These are phyloP conservation scores for Amniataba percoides DNA, from an alignment of 2,797 vertebrate species.

Conservation along the genomic window DNA sequence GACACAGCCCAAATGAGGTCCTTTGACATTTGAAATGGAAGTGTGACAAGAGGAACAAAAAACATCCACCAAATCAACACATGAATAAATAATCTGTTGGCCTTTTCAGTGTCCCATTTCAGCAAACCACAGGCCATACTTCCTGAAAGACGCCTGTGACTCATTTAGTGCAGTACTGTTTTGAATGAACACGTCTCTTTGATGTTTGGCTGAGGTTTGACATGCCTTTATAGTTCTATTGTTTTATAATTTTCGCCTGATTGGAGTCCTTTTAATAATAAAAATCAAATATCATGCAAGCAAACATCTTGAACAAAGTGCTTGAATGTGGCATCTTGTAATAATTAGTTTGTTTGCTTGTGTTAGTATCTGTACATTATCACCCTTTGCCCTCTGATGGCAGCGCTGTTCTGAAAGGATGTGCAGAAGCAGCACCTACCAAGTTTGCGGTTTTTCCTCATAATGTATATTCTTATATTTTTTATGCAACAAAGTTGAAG, in stretches of 20 bases:
- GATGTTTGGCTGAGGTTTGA: slow-evolving; percentile 61
- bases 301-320: slow-evolving; percentile 53
- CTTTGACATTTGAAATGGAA: slow-evolving; percentile 75
- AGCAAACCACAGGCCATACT: slow-evolving; percentile 65
- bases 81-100: slow-evolving; percentile 81
- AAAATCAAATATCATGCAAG: slow-evolving; percentile 40
- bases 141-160: slow-evolving; percentile 67
- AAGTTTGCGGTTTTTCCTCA: not conserved
- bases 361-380: slow-evolving; percentile 21
- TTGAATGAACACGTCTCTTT: slow-evolving; percentile 65
- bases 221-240: slow-evolving; percentile 62
- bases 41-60: slow-evolving; percentile 73
- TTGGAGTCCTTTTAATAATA: slow-evolving; percentile 42
- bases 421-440: not conserved
- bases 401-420: not conserved
- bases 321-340: slow-evolving; percentile 30
- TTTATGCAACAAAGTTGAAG: slow-evolving; percentile 7
- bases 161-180: slow-evolving; percentile 69
- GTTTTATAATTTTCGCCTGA: slow-evolving; percentile 60
- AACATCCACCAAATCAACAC: slow-evolving; percentile 74
- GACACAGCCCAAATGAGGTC: slow-evolving; percentile 69
- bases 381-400: not conserved
- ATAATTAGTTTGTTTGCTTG: slow-evolving; percentile 1
- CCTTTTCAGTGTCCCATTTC: slow-evolving; percentile 75
- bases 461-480: not conserved